phyloP scores from a whole-genome alignment of 2,113 vertebrate genomes.

The Albula glossodonta region DNA sequence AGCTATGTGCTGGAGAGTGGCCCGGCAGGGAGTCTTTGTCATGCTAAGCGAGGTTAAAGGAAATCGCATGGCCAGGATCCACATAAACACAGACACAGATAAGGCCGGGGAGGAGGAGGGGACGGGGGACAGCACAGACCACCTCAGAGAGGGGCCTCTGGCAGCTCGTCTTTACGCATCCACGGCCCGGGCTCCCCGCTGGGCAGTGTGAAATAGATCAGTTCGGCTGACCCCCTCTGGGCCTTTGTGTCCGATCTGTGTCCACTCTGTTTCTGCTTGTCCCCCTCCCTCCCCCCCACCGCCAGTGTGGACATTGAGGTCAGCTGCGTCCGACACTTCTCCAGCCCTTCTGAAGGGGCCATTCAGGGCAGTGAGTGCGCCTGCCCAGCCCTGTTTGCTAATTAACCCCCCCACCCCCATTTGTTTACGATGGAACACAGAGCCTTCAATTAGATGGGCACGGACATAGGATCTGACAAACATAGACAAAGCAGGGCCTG shows the following conservation, averaged over 20 bases:
- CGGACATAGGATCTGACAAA: not conserved
- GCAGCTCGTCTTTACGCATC: not conserved
- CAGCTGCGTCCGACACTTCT: not conserved
- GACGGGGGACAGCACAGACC: not conserved
- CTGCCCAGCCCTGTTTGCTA: not conserved
- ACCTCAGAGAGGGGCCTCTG: not conserved
- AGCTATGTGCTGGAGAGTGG: not conserved
- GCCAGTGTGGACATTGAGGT: not conserved
- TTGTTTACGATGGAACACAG: not conserved
- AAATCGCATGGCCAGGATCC: slow-evolving; percentile 14
- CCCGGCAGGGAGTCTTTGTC: not conserved
- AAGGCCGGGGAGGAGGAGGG: not conserved
- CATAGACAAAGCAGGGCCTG: not conserved
- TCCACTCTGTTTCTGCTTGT: not conserved
- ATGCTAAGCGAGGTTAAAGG: slow-evolving; percentile 15
- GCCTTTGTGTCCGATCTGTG: not conserved
- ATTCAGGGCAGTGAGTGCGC: not conserved
- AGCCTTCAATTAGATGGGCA: slow-evolving; percentile 1
- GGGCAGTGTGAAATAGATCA: not conserved
- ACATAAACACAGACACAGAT: slow-evolving; percentile 9
- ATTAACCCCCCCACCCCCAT: not conserved
- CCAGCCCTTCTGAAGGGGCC: not conserved
- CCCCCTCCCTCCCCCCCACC: not conserved
- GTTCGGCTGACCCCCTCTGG: slow-evolving; percentile 1
- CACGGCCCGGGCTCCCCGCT: not conserved